Evolutionary conservation across 2,888 invertebrate genomes (phyloP), one percentile per base, ranked within the genome.

Genomic region (Abrostola triplasia): DNA sequence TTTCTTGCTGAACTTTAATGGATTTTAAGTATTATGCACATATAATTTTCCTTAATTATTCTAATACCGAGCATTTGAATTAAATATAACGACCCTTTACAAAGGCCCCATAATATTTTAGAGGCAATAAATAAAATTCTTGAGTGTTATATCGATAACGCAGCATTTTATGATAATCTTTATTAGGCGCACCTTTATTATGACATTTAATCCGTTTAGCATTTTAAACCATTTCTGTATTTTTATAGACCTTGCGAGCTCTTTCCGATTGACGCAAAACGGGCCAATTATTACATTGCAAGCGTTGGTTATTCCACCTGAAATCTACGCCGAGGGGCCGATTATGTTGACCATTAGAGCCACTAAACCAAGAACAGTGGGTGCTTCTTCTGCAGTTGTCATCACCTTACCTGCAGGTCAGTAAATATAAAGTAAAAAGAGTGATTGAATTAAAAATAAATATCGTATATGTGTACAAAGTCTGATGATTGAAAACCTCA

Each of bases 391-490:
- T 38, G 84, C 84, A 11, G 77, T 93, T 9, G 74, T 86, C 59
- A 83, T 93, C 68, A 68, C 79, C 55, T 83, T 92, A 54, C 92
- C 92, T 68, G 70, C 80, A 82, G 90, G 92, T 92, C 81, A 69
- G 44, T 44, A 12, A 35, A 42, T n/a, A 36, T 9, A 5, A 12
- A 4, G 24, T 24, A 24, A 24, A 24, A 24, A 24, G 24, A 24
- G 24, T 24, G 24, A 24, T 24, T 24, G 24, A 24, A 4, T 24
- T 24, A 4, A 1, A 1, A 24, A 24, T 24, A 24, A 24, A 24
- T 24, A 24, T 24, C 24, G 4, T 24, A 24, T 1, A 24, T 1
- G 24, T 24, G 24, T 24, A 24, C 24, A 24, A 24, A 24, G 24
- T 24, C 24, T 4, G 24, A 24, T 24, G 24, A 24, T 1, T 24